Evolutionary conservation across 2,797 vertebrate species (phyloP).

Genomic region (Pogonophryne albipinna): DNA sequence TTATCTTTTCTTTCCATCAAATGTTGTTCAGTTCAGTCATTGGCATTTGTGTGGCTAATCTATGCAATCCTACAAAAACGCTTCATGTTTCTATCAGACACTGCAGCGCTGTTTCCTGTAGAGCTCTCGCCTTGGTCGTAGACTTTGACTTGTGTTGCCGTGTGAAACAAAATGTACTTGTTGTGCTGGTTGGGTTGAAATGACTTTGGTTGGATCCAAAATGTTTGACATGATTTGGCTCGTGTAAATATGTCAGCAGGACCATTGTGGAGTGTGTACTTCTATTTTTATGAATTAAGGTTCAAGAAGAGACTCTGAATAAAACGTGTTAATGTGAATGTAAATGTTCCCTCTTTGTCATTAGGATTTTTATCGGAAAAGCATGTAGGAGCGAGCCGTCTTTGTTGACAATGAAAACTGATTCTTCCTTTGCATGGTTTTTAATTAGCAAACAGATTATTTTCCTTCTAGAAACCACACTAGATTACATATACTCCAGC

Average conservation of each 20-base stretch:
- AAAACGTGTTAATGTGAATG: slow-evolving; percentile 80
- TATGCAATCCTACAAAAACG: slow-evolving; percentile 78
- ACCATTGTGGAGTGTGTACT: slow-evolving; percentile 70
- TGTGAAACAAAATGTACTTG: slow-evolving; percentile 65
- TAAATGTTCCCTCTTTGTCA: slow-evolving; percentile 52
- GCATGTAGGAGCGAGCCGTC: neutral
- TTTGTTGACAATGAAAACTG: slow-evolving; percentile 3
- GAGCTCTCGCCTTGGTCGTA: slow-evolving; percentile 70
- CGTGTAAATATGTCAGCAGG: slow-evolving; percentile 56
- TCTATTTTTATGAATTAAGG: slow-evolving; percentile 79
- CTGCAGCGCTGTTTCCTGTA: slow-evolving; percentile 66
- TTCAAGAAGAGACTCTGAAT: slow-evolving; percentile 71
- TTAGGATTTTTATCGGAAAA: neutral
- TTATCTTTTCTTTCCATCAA: slow-evolving; percentile 7
- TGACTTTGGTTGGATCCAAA: slow-evolving; percentile 54
- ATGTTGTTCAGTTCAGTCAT: slow-evolving; percentile 64
- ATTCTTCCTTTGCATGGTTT: neutral
- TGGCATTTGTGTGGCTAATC: slow-evolving; percentile 78
- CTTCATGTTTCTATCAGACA: slow-evolving; percentile 65
- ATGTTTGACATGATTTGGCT: slow-evolving; percentile 53
- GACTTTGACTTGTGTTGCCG: slow-evolving; percentile 74
- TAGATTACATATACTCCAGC: neutral
- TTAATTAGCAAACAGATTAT: slow-evolving; percentile 3
- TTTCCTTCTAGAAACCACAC: slow-evolving; percentile 3
- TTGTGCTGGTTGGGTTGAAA: slow-evolving; percentile 62